phyloP scores from a whole-genome alignment of 2,888 invertebrate species.

The Andrena dorsata region DNA sequence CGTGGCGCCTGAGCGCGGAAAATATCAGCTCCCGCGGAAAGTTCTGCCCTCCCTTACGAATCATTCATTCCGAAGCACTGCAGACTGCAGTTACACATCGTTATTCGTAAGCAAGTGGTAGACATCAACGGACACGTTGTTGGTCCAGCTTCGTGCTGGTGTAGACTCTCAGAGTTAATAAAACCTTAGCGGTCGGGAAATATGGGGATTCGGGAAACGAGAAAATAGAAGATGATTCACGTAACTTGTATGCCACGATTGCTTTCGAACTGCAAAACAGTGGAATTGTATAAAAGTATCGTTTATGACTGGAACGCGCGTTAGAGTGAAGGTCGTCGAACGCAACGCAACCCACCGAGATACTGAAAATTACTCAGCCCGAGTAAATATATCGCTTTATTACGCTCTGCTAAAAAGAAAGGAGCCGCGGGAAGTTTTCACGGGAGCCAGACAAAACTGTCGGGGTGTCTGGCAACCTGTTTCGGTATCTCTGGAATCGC shows the following conservation, averaged over 20 bases:
- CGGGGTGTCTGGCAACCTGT: background rate
- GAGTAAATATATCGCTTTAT: background rate
- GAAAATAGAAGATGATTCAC: too few species aligned
- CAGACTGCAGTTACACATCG: background rate
- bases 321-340: too few species aligned
- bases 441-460: background rate
- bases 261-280: too few species aligned
- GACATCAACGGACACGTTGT: background rate
- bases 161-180: background rate
- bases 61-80: background rate
- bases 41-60: background rate
- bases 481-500: constrained; percentile 19
- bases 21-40: background rate
- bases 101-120: background rate
- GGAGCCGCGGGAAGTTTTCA: background rate
- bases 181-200: too few species aligned
- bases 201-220: too few species aligned
- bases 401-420: background rate
- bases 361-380: too few species aligned
- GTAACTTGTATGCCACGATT: too few species aligned
- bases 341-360: too few species aligned
- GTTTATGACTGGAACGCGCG: background rate
- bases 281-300: background rate
- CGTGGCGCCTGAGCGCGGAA: constrained; percentile 9
- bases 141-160: background rate